Evolutionary conservation across 2,113 vertebrate genomes (phyloP), one percentile per base, ranked within the genome.

Genomic region (Upupa epops): DNA sequence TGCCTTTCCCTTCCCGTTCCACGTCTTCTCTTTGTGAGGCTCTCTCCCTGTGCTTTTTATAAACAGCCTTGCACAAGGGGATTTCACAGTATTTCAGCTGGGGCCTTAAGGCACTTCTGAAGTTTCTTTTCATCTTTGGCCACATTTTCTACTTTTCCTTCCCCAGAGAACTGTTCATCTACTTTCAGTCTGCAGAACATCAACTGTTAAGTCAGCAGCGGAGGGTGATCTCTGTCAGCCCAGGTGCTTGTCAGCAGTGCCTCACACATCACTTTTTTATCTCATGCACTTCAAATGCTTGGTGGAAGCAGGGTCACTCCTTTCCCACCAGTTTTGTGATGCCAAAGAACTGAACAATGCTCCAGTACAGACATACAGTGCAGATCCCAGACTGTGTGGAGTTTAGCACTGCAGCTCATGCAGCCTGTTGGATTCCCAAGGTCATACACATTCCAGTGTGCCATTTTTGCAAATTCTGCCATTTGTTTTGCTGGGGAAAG

Each of bases 221-320:
- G 25, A 54, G 45, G 11, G 65, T 68, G 64, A 36, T 37, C 68
- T 81, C 86, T 90, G 54, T 40, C 77, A 61, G 54, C 54, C 58
- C 61, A 52, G 65, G 73, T 59, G 19, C 88, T 89, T 96, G 86
- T 96, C 92, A 89, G 56, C 87, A 88, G 52, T 70, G 55, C 61
- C 36, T 96, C 94, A 90, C 48, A 55, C 24, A 32, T 26, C 70
- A 3, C 91, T 28, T 86, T 83, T 76, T 93, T 84, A 80, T 88
- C 88, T 2, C 42, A 37, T 11, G 2, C 29, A 19, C 64, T 92
- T 54, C 1, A 16, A 74, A 63, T 55, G 31, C 59, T 72, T 70
- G 55, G 32, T 42, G 19, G 83, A 19, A 40, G 25, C 31, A 20
- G 22, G 19, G 49, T 63, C 66, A 40, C 55, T 92, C 45, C 49